A percentile compares a stretch with the other conserved stretches of the same genome.
Conservation (phyloP, 2,888 invertebrate genomes). For the Melinaea marsaeus region DNA sequence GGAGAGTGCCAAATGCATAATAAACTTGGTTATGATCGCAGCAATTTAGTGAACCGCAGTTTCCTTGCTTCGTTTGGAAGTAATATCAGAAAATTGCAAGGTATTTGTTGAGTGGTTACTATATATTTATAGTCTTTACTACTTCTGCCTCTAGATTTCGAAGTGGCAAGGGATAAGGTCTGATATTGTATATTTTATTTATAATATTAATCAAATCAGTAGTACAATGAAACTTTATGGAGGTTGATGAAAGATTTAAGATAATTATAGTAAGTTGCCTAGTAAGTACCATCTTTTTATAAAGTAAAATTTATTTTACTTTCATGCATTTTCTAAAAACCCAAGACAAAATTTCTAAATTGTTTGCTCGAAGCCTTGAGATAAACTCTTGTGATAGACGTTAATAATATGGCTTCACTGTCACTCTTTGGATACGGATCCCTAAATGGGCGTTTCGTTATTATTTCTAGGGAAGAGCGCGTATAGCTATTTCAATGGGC, state of each 20-base stretch:
- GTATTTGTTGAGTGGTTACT: conserved; percentile 1
- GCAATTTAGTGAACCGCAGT: conserved; percentile 24
- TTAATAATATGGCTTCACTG: background rate
- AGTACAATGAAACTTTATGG: background rate
- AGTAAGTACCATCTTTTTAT: background rate
- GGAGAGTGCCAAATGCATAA: conserved; percentile 68
- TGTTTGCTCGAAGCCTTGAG: background rate
- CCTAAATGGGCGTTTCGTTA: conserved; percentile 9
- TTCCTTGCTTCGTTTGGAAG: conserved; percentile 17
- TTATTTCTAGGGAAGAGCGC: conserved; percentile 41
- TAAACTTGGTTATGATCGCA: conserved; percentile 54
- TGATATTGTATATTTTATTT: no score
- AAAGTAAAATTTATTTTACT: background rate
- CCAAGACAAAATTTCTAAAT: background rate
- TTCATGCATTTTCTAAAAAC: background rate
- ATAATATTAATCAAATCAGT: background rate
- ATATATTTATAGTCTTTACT: background rate
- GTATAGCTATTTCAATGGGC: conserved; percentile 52
- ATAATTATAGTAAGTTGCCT: background rate
- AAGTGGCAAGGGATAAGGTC: no score
- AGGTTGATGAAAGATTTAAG: no score
- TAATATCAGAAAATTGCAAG: conserved; percentile 21
- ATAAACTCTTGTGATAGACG: background rate
- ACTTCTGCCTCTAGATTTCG: no score
- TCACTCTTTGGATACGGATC: conserved; percentile 5